A percentile compares a stretch with the other conserved stretches of the same genome.
Conservation (phyloP, 2,888 invertebrate species). For the Eristalis tenax region DNA sequence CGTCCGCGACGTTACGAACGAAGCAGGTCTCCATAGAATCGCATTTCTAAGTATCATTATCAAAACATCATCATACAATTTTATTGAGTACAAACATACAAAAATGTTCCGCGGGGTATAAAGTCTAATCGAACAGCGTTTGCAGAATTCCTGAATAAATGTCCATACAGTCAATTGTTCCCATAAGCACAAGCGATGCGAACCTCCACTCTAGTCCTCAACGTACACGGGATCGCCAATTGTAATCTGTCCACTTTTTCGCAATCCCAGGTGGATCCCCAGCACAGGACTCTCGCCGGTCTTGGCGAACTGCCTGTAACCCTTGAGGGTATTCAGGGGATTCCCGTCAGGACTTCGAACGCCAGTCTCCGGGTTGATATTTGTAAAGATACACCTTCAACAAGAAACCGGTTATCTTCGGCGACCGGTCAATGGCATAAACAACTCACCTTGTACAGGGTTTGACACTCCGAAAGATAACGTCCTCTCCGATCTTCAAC, state of each 20-base stretch:
- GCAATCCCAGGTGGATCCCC: constrained; percentile 82
- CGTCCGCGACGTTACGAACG: too few relatives aligned
- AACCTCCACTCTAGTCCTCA: constrained; percentile 49
- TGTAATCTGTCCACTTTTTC: constrained; percentile 78
- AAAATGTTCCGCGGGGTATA: neutral
- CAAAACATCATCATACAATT: constrained; percentile 1
- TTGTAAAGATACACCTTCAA: constrained; percentile 85
- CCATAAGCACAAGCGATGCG: neutral
- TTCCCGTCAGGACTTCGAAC: constrained; percentile 83
- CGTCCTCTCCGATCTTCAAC: constrained; percentile 84
- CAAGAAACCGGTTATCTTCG: neutral
- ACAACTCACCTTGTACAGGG: constrained; percentile 82
- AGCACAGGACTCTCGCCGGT: constrained; percentile 81
- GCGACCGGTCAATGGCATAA: neutral
- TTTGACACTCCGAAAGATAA: constrained; percentile 85
- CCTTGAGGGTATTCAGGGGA: constrained; percentile 85
- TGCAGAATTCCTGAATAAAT: neutral
- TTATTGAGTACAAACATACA: constrained; percentile 17
- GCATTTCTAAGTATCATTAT: neutral
- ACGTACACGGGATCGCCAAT: constrained; percentile 82
- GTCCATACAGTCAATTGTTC: neutral
- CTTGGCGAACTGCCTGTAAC: constrained; percentile 81
- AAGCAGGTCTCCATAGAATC: neutral
- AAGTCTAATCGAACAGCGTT: neutral
- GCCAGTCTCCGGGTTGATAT: constrained; percentile 86